These are phyloP conservation scores for Hypsopygia costalis DNA, from an alignment of 2,888 invertebrate genomes.

Conservation along the genomic window DNA sequence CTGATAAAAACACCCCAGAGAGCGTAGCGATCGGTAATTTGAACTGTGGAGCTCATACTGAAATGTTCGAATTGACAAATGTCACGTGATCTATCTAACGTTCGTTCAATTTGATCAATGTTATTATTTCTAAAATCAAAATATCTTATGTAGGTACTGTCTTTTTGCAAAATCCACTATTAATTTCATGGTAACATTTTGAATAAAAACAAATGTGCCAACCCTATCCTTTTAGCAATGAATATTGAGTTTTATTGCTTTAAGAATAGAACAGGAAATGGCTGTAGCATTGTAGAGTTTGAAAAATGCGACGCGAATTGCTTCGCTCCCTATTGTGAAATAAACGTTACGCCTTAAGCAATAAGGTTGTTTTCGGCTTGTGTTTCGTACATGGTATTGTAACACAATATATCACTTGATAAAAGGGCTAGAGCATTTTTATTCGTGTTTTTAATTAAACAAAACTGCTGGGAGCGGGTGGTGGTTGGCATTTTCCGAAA, in stretches of 20 bases:
- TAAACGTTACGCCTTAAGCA: neutral
- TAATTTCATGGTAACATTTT: too few relatives aligned
- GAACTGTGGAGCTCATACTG: too few relatives aligned
- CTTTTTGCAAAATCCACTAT: too few relatives aligned
- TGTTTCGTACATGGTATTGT: conserved; percentile 24
- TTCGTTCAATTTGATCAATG: too few relatives aligned
- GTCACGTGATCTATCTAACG: too few relatives aligned
- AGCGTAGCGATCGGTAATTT: too few relatives aligned
- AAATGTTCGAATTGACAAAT: too few relatives aligned
- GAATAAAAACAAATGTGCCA: conserved; percentile 30
- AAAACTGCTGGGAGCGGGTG: conserved; percentile 45
- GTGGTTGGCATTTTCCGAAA: conserved; percentile 49
- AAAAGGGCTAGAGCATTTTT: conserved; percentile 70
- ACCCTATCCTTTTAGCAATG: conserved; percentile 30
- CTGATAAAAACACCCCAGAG: too few relatives aligned
- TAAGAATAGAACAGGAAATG: conserved; percentile 70
- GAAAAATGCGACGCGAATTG: conserved; percentile 42
- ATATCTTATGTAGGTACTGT: too few relatives aligned
- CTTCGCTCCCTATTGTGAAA: conserved; percentile 9
- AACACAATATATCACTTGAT: conserved; percentile 67
- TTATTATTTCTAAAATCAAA: too few relatives aligned
- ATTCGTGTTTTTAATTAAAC: conserved; percentile 78
- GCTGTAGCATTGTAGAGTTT: conserved; percentile 53
- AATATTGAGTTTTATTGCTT: conserved; percentile 64
- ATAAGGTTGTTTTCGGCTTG: conserved; percentile 1